Conservation (phyloP, 1,140 invertebrate genomes). For the Aphelenchoides besseyi region DNA sequence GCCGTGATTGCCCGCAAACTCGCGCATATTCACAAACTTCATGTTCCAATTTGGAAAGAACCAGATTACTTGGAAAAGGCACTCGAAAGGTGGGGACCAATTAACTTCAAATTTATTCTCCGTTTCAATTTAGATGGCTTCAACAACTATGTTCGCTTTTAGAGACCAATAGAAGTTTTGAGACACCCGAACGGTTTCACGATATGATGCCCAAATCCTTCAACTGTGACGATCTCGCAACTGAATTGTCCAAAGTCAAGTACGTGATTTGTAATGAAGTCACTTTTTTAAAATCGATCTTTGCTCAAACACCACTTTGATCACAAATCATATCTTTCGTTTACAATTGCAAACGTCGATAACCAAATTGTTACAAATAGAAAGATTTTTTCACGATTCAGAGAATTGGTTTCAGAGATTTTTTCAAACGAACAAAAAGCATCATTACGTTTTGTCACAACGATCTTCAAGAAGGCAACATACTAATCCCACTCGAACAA, state of each 20-base stretch:
- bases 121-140: slow-evolving; percentile 34
- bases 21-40: slow-evolving; percentile 49
- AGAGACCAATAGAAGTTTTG: slow-evolving; percentile 8
- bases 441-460: slow-evolving; percentile 94
- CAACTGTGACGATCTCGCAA: slow-evolving; percentile 30
- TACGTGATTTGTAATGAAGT: neutral
- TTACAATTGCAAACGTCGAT: too few species aligned
- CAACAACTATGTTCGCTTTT: slow-evolving; percentile 13
- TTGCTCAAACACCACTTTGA: too few species aligned
- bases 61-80: slow-evolving; percentile 38
- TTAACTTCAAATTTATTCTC: neutral
- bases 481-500: slow-evolving; percentile 37
- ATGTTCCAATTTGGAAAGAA: slow-evolving; percentile 52
- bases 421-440: slow-evolving; percentile 31
- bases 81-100: slow-evolving; percentile 20
- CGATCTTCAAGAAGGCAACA: slow-evolving; percentile 73
- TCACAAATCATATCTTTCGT: slow-evolving; percentile 4
- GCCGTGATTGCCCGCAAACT: slow-evolving; percentile 40
- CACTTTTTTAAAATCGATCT: too few species aligned
- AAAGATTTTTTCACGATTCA: too few species aligned
- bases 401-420: slow-evolving; percentile 35
- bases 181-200: slow-evolving; percentile 23
- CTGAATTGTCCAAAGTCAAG: slow-evolving; percentile 29
- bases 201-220: slow-evolving; percentile 31
- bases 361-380: too few species aligned